phyloP scores from a whole-genome alignment of 2,113 vertebrate species.

The Rhegmatorhina hoffmannsi region DNA sequence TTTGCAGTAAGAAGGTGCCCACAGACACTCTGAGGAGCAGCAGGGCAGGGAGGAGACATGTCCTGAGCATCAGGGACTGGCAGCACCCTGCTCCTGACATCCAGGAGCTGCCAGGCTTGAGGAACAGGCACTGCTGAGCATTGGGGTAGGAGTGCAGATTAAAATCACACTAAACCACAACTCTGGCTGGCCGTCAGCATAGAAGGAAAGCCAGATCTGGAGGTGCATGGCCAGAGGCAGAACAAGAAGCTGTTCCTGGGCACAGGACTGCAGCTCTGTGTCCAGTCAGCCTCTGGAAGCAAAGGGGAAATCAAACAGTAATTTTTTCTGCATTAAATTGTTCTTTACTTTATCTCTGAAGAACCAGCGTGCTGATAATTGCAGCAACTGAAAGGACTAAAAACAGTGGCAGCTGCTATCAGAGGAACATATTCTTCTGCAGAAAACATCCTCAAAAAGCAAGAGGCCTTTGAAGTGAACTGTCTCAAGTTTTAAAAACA shows the following conservation, averaged over 20 bases:
- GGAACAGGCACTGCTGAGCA: neutral
- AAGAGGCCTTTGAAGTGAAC: constrained; percentile 39
- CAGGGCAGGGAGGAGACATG: neutral
- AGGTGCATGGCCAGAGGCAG: neutral
- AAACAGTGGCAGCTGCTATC: neutral
- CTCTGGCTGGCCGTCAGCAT: neutral
- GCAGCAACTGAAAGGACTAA: constrained; percentile 7
- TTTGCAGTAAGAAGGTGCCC: neutral
- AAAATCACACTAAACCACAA: neutral
- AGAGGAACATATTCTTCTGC: neutral
- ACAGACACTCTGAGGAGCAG: neutral
- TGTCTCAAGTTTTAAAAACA: neutral
- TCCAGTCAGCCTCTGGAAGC: neutral
- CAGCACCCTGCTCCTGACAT: neutral
- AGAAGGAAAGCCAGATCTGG: neutral
- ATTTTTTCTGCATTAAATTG: neutral
- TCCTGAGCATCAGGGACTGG: neutral
- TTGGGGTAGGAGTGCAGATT: neutral
- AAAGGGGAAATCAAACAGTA: neutral
- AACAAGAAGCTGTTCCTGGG: neutral
- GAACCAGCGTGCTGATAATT: constrained; percentile 3
- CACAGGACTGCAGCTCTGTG: neutral
- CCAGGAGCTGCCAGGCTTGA: neutral
- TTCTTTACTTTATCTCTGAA: constrained; percentile 33
- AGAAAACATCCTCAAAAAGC: neutral